A percentile compares a stretch with the other conserved stretches of the same genome.
phyloP scores from a whole-genome alignment of 2,797 vertebrate species.

The Chaenodraco wilsoni region DNA sequence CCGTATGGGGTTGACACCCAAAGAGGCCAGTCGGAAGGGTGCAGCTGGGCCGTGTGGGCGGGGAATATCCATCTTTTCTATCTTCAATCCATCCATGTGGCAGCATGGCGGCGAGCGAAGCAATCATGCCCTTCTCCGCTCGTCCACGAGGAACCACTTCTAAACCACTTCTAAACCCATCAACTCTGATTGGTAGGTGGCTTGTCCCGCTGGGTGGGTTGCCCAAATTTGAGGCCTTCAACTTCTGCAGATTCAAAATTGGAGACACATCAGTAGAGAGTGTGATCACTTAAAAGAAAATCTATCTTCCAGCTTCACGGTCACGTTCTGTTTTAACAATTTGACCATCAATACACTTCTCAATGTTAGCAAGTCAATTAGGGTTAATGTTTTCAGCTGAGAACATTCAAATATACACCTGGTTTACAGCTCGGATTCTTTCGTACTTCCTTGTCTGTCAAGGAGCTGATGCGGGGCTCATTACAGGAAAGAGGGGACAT shows the following conservation, averaged over 20 bases:
- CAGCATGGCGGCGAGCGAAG: constrained; percentile 37
- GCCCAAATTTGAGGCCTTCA: constrained; percentile 31
- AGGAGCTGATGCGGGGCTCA: constrained; percentile 35
- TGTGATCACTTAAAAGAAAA: constrained; percentile 13
- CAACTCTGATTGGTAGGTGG: constrained; percentile 58
- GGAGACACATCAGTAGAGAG: constrained; percentile 39
- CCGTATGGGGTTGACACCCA: constrained; percentile 51
- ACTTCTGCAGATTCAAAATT: constrained; percentile 37
- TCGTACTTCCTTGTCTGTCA: constrained; percentile 35
- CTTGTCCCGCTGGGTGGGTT: constrained; percentile 53
- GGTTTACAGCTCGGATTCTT: constrained; percentile 27
- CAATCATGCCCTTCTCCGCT: constrained; percentile 48
- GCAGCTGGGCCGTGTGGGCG: constrained; percentile 56
- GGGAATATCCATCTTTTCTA: constrained; percentile 42
- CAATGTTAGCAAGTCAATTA: constrained; percentile 50
- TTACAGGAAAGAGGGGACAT: constrained; percentile 59
- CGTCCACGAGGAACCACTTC: constrained; percentile 58
- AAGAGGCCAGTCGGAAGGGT: constrained; percentile 40
- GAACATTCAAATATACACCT: constrained; percentile 15
- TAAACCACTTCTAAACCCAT: constrained; percentile 68
- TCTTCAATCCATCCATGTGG: constrained; percentile 44
- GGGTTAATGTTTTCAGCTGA: constrained; percentile 37
- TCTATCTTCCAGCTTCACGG: constrained; percentile 3
- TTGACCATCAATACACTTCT: constrained; percentile 37
- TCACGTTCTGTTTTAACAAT: constrained; percentile 35